Evolutionary conservation across 2,888 invertebrate genomes (phyloP), one percentile per base, ranked within the genome.

Genomic region (Ennomos quercinarius): DNA sequence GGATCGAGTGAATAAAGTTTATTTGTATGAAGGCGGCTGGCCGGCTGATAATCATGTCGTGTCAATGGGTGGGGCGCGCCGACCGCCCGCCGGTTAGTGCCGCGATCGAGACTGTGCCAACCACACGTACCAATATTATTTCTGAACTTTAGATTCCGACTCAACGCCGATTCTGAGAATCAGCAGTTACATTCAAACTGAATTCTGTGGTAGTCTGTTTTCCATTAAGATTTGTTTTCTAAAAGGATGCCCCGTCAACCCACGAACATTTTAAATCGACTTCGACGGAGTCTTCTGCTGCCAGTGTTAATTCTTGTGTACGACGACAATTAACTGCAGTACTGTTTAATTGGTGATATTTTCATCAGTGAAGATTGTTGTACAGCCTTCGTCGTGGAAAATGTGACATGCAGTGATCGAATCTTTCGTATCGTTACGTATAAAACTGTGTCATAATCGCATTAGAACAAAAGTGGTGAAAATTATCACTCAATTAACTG

Each of bases 1-100:
- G 88, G 87, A 89, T 86, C 83, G 88, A 89, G 87, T 83, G 89
- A 91, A 91, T 91, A 90, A 90, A 87, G 85, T 91, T 91, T 89
- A 91, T 91, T 91, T 91, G 89, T 89, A 82, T 80, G 85, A 76
- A 70, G 78, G 76, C 77, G 81, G 83, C 81, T 82, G 81, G 83
- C 81, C 82, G 82, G 78, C 86, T 89, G 89, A 89, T 91, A 87
- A 89, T 86, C 80, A 83, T 81, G 82, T 77, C 80, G 83, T 76
- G 82, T 80, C 80, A 81, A 79, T 80, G 87, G 89, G 89, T 82
- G 91, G 91, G 90, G 90, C 86, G 85, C 77, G 78, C 74, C 78
- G 79, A 71, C 63, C 74, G 73, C 71, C 68, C 72, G 74, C 73
- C 73, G 68, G 73, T 76, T 84, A 91, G 91, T 91, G 70, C 77